phyloP scores from a whole-genome alignment of 2,113 vertebrate species.

The Strix aluco region DNA sequence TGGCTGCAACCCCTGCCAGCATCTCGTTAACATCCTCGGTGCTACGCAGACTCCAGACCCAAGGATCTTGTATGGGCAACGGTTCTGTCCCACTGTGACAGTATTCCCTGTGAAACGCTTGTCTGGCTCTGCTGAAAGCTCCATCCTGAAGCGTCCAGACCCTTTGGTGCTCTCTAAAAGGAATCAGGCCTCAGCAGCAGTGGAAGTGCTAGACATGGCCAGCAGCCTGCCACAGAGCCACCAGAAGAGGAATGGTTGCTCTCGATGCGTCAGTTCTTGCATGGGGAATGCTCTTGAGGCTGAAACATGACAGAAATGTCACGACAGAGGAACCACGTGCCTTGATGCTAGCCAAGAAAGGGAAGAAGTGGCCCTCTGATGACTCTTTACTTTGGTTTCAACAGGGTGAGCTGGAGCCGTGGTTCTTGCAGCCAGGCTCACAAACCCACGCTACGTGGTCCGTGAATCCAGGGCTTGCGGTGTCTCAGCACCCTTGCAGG shows the following conservation, averaged over 20 bases:
- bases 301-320: neutral
- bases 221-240: neutral
- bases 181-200: neutral
- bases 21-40: neutral
- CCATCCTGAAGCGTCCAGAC: neutral
- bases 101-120: neutral
- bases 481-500: neutral
- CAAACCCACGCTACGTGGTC: neutral
- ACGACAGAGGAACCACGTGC: neutral
- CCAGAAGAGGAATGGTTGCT: neutral
- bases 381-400: neutral
- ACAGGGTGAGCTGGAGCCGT: neutral
- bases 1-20: neutral
- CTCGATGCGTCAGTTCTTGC: neutral
- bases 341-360: neutral
- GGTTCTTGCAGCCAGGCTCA: neutral
- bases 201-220: neutral
- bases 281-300: neutral
- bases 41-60: neutral
- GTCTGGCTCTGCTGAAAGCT: neutral
- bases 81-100: neutral
- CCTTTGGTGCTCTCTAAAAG: neutral
- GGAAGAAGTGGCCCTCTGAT: fast-evolving
- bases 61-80: neutral
- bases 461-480: neutral